These are phyloP conservation scores for Capromys pilorides DNA, from an alignment of 2,797 vertebrate species.

Conservation along the genomic window DNA sequence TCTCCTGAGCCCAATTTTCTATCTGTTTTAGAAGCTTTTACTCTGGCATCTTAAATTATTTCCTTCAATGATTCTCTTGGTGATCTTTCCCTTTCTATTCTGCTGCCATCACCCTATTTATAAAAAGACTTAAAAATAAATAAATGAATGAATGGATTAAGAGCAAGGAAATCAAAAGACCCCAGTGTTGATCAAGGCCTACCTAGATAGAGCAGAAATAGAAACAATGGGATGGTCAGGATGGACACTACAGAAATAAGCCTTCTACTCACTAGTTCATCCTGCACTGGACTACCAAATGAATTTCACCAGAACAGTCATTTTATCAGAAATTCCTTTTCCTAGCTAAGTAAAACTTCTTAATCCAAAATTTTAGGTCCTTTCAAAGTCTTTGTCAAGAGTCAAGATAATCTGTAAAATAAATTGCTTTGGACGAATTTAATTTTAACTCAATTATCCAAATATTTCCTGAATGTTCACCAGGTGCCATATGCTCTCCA, in stretches of 20 bases:
- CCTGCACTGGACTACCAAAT: background rate
- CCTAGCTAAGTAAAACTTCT: conserved; percentile 45
- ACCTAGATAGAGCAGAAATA: background rate
- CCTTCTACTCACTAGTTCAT: background rate
- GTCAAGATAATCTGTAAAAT: conserved; percentile 18
- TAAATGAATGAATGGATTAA: background rate
- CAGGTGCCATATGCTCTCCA: background rate
- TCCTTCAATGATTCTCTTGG: background rate
- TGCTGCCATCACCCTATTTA: background rate
- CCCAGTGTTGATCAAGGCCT: background rate
- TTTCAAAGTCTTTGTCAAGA: conserved; percentile 45
- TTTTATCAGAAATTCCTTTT: conserved; percentile 37
- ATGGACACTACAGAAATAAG: background rate
- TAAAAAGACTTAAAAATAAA: background rate
- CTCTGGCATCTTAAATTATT: background rate
- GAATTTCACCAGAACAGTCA: background rate
- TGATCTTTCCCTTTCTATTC: conserved; percentile 22
- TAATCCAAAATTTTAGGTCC: conserved; percentile 28
- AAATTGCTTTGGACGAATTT: conserved; percentile 14
- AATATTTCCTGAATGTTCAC: conserved; percentile 25
- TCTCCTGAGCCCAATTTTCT: too few relatives aligned
- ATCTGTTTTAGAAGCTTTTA: background rate
- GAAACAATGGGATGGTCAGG: background rate
- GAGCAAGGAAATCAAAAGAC: background rate
- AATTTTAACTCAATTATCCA: conserved; percentile 22